These are phyloP conservation scores for Pteruthius melanotis DNA, from an alignment of 2,113 vertebrate genomes.

Conservation along the genomic window DNA sequence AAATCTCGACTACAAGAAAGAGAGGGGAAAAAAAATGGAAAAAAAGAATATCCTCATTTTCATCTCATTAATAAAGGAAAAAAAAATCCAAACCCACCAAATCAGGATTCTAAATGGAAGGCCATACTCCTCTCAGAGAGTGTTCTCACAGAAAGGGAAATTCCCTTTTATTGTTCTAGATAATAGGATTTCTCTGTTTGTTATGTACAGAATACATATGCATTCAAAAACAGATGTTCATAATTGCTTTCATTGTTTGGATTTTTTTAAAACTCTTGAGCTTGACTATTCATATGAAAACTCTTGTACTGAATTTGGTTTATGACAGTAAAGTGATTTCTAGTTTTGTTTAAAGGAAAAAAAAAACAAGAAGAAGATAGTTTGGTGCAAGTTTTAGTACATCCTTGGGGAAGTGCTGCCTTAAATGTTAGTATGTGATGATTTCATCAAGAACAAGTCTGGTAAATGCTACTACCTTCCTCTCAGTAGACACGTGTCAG, in stretches of 20 bases:
- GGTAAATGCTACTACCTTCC: neutral
- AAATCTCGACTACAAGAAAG: neutral
- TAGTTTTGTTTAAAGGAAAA: neutral
- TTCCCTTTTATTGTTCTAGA: slow-evolving; percentile 40
- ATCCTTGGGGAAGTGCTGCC: neutral
- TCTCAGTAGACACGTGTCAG: neutral
- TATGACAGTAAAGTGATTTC: slow-evolving; percentile 39
- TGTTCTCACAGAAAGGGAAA: slow-evolving; percentile 34
- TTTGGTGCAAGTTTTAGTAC: neutral
- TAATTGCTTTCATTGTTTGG: neutral
- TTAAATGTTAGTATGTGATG: neutral
- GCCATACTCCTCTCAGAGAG: neutral
- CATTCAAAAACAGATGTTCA: slow-evolving; percentile 19
- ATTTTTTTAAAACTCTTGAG: slow-evolving; percentile 9
- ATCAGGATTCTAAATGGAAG: neutral
- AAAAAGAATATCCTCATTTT: neutral
- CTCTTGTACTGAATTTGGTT: neutral
- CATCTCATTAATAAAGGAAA: neutral
- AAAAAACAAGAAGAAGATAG: neutral
- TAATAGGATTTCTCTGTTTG: slow-evolving; percentile 41
- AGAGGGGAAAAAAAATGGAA: accelerated
- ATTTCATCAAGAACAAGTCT: neutral
- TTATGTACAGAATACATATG: slow-evolving; percentile 58
- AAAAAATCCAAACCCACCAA: neutral
- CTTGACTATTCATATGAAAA: slow-evolving; percentile 29